Base-by-base conservation (phyloP, 2,888 invertebrate species). In the Encarsia formosa region DNA sequence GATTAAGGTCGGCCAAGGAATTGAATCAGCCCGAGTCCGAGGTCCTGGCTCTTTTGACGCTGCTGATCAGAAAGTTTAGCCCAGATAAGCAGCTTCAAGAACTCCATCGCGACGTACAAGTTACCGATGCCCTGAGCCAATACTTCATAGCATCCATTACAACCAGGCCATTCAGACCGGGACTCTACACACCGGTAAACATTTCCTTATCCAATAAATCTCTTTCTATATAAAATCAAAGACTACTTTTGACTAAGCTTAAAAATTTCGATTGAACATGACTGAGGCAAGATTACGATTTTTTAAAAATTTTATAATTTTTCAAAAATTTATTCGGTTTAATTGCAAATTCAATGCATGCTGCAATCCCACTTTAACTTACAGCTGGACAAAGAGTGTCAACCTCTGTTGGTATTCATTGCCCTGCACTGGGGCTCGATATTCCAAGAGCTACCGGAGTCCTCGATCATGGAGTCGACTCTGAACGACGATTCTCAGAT, bases 91-190 rank as follows among this genome's bases (percentile, higher is more conserved):
- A 44, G n/a, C 5, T n/a, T 1, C 5, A 8, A 24, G 16, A 6
- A 2, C 15, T 37, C 4, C 22, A 22, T 5, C 5, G 16, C n/a
- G 6, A 4, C 26, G 18, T 34, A 2, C 35, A 45, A 1, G 34
- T 15, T 23, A 37, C 50, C 15, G 23, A 38, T 15, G 49, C 45
- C 1, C 37, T 55, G 15, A 31, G 40, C 23, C 45, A 45, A 11
- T 52, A 52, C 24, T 52, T 52, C 13, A 42, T 39, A 19, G 32
- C 43, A 1, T 42, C 54, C 20, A 42, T 54, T 23, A 44, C 37
- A 18, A 32, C 26, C 0, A 22, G 54, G 29, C 54, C 54, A 4
- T 54, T 34, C 43, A 50, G 54, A 4, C 54, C 54, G 6, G 54
- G 54, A 3, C 34, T 56, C 1, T 34, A 18, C 22, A 52, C 52